These are phyloP conservation scores for Salarias fasciatus DNA, from an alignment of 2,797 vertebrate genomes.

Conservation along the genomic window DNA sequence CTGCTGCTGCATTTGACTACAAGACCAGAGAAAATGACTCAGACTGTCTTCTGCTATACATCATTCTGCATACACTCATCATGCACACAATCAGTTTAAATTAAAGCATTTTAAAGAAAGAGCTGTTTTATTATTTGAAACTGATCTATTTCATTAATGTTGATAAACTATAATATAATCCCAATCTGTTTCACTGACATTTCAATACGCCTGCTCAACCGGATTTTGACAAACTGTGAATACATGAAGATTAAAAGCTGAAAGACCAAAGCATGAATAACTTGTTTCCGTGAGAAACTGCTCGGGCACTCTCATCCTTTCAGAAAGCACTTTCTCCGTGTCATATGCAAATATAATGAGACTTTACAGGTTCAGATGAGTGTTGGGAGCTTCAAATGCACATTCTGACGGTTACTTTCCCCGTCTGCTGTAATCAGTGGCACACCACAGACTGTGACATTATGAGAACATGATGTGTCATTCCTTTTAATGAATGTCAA, in stretches of 20 bases:
- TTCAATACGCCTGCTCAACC: not conserved
- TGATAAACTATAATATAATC: not conserved
- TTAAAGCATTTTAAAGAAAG: too few species aligned
- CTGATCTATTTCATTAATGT: not conserved
- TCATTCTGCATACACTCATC: too few species aligned
- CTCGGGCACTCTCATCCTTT: not conserved
- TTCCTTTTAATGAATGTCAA: conserved; percentile 27
- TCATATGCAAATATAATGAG: not conserved
- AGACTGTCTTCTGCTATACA: too few species aligned
- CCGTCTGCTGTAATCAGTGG: conserved; percentile 27
- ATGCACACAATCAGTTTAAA: too few species aligned
- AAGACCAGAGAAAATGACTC: too few species aligned
- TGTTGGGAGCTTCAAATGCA: conserved; percentile 1
- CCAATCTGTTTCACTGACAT: not conserved
- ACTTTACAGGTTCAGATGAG: not conserved
- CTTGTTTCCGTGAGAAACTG: not conserved
- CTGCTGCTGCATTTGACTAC: too few species aligned
- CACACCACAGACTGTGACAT: conserved; percentile 40
- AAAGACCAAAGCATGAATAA: not conserved
- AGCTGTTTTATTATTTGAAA: too few species aligned
- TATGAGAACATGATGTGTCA: conserved; percentile 42
- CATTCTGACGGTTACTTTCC: conserved; percentile 21
- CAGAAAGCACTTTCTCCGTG: not conserved
- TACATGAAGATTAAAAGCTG: not conserved
- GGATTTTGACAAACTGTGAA: not conserved